These are phyloP conservation scores for Jacana jacana DNA, from an alignment of 2,113 vertebrate genomes.

Conservation along the genomic window DNA sequence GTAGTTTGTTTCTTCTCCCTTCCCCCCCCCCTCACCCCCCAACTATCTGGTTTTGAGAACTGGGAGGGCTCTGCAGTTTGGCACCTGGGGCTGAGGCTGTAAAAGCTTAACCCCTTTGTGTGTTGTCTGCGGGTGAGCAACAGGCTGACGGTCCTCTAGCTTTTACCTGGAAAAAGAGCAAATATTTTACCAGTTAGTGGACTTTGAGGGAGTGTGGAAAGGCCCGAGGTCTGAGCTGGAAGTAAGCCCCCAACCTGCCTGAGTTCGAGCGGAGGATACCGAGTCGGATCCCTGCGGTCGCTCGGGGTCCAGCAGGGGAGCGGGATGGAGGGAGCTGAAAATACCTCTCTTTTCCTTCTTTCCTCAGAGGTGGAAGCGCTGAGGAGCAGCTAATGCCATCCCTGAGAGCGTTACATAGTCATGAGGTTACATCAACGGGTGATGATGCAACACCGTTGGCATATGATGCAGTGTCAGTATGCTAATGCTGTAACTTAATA, in stretches of 20 bases:
- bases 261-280: background rate
- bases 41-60: background rate
- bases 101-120: fast-evolving
- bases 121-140: background rate
- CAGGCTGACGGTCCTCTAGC: background rate
- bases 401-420: background rate
- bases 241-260: background rate
- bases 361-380: background rate
- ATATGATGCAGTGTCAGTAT: background rate
- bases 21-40: no score
- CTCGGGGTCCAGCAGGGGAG: background rate
- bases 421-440: background rate
- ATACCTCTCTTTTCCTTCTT: background rate
- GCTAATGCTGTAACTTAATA: background rate
- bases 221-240: background rate
- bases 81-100: background rate
- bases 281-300: fast-evolving
- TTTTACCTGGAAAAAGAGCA: background rate
- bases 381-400: background rate
- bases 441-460: background rate
- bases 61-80: background rate
- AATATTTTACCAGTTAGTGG: fast-evolving
- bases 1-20: background rate
- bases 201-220: background rate
- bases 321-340: fast-evolving